phyloP scores from a whole-genome alignment of 2,888 invertebrate species.

The Eristalinus sepulchralis region DNA sequence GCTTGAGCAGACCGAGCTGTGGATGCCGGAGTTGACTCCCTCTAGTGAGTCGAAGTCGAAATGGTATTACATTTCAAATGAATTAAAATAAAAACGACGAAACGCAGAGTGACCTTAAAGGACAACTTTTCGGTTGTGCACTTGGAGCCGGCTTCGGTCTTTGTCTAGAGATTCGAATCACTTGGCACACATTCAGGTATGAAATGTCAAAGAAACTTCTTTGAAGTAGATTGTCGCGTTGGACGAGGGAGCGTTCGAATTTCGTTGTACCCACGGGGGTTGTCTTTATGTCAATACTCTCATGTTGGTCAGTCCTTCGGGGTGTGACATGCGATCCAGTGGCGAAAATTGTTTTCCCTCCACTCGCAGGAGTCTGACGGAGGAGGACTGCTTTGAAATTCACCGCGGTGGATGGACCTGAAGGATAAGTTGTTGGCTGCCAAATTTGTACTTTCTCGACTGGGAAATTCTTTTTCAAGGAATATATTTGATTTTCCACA shows the following conservation, averaged over 20 bases:
- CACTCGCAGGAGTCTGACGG: background rate
- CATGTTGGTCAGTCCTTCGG: background rate
- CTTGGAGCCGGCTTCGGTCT: background rate
- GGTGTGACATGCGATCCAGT: background rate
- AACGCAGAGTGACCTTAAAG: background rate
- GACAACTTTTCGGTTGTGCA: background rate
- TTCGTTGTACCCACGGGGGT: background rate
- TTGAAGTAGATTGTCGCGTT: background rate
- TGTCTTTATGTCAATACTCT: background rate
- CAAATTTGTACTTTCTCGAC: too few species aligned
- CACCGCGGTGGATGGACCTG: background rate
- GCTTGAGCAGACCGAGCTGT: background rate
- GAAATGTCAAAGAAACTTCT: conserved; percentile 1
- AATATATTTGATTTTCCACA: too few species aligned
- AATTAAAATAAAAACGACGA: conserved; percentile 26
- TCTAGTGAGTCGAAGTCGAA: conserved; percentile 15
- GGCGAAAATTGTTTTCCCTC: background rate
- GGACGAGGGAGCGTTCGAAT: background rate
- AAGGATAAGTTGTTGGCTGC: background rate
- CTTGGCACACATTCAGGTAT: background rate
- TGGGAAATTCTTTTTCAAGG: too few species aligned
- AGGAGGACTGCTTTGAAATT: background rate
- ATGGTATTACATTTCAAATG: conserved; percentile 53
- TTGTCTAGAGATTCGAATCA: background rate
- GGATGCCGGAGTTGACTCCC: background rate